Evolutionary conservation across 2,888 invertebrate genomes (phyloP).

Genomic region (Diaphora mendica): DNA sequence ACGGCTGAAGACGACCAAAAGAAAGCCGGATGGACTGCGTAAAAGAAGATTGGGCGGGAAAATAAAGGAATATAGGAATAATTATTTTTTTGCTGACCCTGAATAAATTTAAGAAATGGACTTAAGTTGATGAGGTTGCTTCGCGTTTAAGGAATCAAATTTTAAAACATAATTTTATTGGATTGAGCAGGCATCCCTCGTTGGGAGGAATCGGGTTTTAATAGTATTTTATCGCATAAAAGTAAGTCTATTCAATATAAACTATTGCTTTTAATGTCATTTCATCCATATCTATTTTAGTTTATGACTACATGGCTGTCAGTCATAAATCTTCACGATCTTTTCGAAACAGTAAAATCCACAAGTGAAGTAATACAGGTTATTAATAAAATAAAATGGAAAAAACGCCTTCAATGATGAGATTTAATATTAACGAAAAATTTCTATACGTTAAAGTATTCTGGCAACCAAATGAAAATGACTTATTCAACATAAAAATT

Average conservation of each 20-base stretch:
- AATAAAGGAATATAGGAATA: too few relatives aligned
- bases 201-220: too few relatives aligned
- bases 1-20: too few relatives aligned
- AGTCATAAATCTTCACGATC: background rate
- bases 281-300: background rate
- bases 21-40: too few relatives aligned
- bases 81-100: too few relatives aligned
- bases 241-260: background rate
- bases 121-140: too few relatives aligned
- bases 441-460: constrained; percentile 59
- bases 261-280: background rate
- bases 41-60: too few relatives aligned
- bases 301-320: background rate
- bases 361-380: background rate
- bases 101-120: too few relatives aligned
- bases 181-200: too few relatives aligned
- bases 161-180: too few relatives aligned
- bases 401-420: constrained; percentile 48
- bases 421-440: constrained; percentile 56
- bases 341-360: constrained; percentile 10
- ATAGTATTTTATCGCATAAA: background rate
- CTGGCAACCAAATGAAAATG: constrained; percentile 64
- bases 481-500: constrained; percentile 69
- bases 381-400: background rate
- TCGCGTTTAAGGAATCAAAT: too few relatives aligned